Evolutionary conservation across 2,113 vertebrate species (phyloP).

Genomic region (Uropsilus gracilis): DNA sequence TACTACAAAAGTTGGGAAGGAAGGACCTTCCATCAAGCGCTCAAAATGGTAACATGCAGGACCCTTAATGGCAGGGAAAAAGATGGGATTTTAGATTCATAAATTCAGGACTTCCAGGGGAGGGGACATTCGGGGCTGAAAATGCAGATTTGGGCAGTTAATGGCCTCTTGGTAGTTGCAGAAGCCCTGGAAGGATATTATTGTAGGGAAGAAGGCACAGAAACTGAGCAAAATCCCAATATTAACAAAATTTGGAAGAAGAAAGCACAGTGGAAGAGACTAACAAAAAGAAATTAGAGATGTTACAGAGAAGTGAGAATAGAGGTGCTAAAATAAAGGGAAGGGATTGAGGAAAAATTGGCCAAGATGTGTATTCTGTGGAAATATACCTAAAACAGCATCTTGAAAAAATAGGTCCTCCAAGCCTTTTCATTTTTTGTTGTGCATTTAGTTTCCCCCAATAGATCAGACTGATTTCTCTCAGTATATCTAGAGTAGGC

Average conservation of each 20-base stretch:
- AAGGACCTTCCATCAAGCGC: not conserved
- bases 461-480: no score
- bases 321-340: not conserved
- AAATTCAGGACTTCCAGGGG: rapidly evolving
- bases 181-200: not conserved
- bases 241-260: not conserved
- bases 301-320: not conserved
- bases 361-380: not conserved
- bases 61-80: not conserved
- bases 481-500: no score
- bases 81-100: not conserved
- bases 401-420: not conserved
- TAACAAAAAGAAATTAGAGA: not conserved
- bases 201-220: not conserved
- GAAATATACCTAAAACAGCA: not conserved
- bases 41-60: no score
- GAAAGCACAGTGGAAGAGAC: not conserved
- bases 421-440: not conserved
- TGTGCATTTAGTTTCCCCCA: no score
- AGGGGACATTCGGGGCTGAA: not conserved
- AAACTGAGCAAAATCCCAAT: not conserved
- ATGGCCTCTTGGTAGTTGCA: not conserved
- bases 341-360: not conserved
- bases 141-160: not conserved
- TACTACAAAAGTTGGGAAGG: not conserved